These are phyloP conservation scores for Agonopterix alstromeriana DNA, from an alignment of 2,888 invertebrate genomes.

Conservation along the genomic window DNA sequence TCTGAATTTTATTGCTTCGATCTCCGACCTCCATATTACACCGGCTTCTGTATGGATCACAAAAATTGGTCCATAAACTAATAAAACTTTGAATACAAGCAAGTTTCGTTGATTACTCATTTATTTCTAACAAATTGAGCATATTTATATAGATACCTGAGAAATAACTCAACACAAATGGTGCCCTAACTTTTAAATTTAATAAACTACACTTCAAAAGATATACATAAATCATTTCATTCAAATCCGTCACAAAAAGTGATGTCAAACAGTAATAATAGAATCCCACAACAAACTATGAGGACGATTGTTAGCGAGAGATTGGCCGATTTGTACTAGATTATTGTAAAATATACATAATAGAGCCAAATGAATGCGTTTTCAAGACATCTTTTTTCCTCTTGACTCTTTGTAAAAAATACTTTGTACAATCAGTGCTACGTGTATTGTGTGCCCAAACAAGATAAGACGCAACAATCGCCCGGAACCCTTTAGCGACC, in stretches of 20 bases:
- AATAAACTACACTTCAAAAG: neutral
- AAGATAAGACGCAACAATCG: constrained; percentile 50
- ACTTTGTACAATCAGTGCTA: constrained; percentile 29
- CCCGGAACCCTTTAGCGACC: constrained; percentile 41
- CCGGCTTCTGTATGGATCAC: neutral
- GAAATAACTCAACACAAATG: too few species aligned
- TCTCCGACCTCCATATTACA: constrained; percentile 3
- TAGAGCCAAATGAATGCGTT: constrained; percentile 41
- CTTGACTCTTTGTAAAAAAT: constrained; percentile 42
- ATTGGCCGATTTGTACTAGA: constrained; percentile 60
- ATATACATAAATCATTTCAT: constrained; percentile 51
- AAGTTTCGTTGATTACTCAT: too few species aligned
- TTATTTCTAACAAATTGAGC: too few species aligned
- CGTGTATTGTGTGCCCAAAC: constrained; percentile 39
- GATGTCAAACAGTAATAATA: constrained; percentile 52
- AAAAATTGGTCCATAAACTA: too few species aligned
- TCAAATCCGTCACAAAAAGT: constrained; percentile 38
- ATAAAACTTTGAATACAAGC: too few species aligned
- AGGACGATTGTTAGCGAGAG: constrained; percentile 42
- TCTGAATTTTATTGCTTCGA: constrained; percentile 7
- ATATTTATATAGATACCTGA: too few species aligned
- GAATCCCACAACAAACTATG: constrained; percentile 33
- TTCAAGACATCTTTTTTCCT: constrained; percentile 47
- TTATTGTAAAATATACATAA: constrained; percentile 50
- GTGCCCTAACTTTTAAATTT: too few species aligned